These are phyloP conservation scores for Temnothorax curvispinosus DNA, from an alignment of 1,140 invertebrate species.

Conservation along the genomic window DNA sequence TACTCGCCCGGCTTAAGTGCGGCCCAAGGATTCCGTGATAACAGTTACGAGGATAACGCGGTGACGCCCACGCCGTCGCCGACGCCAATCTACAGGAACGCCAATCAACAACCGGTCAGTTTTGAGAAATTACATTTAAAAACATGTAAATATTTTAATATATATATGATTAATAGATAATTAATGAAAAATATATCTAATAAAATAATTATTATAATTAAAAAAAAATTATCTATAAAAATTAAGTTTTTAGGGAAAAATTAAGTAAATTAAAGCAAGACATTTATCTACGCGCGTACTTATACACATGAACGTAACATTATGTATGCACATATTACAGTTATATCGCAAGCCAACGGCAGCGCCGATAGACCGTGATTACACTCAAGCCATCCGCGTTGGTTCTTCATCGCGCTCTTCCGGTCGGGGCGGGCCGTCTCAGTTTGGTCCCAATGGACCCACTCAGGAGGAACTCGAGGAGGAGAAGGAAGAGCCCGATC, in stretches of 20 bases:
- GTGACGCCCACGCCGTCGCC: slow-evolving; percentile 84
- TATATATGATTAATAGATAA: too few relatives aligned
- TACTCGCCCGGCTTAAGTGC: slow-evolving; percentile 77
- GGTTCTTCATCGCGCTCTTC: slow-evolving; percentile 65
- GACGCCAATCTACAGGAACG: slow-evolving; percentile 79
- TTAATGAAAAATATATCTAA: too few relatives aligned
- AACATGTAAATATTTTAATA: too few relatives aligned
- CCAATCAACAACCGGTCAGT: slow-evolving; percentile 71
- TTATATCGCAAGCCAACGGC: slow-evolving; percentile 77
- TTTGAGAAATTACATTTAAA: not conserved
- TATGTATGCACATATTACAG: slow-evolving; percentile 5
- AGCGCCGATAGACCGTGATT: slow-evolving; percentile 57
- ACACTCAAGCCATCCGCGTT: slow-evolving; percentile 72
- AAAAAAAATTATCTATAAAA: too few relatives aligned
- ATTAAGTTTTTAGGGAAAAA: too few relatives aligned
- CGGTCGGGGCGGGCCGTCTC: slow-evolving; percentile 61
- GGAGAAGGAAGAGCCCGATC: slow-evolving; percentile 94
- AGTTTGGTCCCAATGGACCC: slow-evolving; percentile 48
- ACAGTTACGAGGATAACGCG: slow-evolving; percentile 85
- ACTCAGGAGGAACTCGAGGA: slow-evolving; percentile 88
- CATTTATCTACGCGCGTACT: too few relatives aligned
- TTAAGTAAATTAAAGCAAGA: too few relatives aligned
- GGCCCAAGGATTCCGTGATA: slow-evolving; percentile 82
- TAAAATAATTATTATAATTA: too few relatives aligned
- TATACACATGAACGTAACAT: too few relatives aligned